These are phyloP conservation scores for Drosophila malerkotliana DNA, from an alignment of 1,140 invertebrate species.

Conservation along the genomic window DNA sequence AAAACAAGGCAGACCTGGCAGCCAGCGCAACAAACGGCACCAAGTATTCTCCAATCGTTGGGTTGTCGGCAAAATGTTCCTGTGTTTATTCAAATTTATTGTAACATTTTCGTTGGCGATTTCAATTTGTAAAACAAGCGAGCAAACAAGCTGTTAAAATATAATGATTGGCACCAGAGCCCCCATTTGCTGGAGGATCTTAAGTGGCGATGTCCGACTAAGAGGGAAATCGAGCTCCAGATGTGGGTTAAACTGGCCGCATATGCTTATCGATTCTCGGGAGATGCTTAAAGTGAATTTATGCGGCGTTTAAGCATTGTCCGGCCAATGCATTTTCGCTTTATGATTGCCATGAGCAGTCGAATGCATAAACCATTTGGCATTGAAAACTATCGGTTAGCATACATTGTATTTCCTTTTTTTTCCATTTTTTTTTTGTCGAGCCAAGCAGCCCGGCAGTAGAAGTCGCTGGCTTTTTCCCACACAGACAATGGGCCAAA, in stretches of 20 bases:
- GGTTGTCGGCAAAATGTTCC: slow-evolving; percentile 65
- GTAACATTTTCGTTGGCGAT: slow-evolving; percentile 78
- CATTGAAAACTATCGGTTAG: slow-evolving; percentile 71
- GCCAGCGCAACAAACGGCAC: slow-evolving; percentile 34
- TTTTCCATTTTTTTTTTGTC: slow-evolving; percentile 8
- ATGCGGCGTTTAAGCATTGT: slow-evolving; percentile 75
- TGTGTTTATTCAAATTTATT: slow-evolving; percentile 83
- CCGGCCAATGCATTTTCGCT: slow-evolving; percentile 57
- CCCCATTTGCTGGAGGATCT: slow-evolving; percentile 11
- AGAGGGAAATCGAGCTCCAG: slow-evolving; percentile 7
- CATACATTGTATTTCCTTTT: slow-evolving; percentile 65
- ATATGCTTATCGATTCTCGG: slow-evolving; percentile 69
- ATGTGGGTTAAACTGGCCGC: slow-evolving; percentile 73
- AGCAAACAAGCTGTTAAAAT: slow-evolving; percentile 82
- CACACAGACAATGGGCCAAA: slow-evolving; percentile 76
- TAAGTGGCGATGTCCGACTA: background rate
- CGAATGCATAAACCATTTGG: slow-evolving; percentile 79
- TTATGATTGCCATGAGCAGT: slow-evolving; percentile 74
- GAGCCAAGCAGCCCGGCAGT: slow-evolving; percentile 24
- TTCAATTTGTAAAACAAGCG: slow-evolving; percentile 83
- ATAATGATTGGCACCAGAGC: slow-evolving; percentile 75
- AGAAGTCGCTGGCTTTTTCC: slow-evolving; percentile 72
- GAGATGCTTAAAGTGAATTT: slow-evolving; percentile 60
- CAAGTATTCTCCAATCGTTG: slow-evolving; percentile 40
- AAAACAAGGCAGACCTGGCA: slow-evolving; percentile 22